Evolutionary conservation across 2,797 vertebrate species (phyloP).

Genomic region (Paedocypris micromegethes): DNA sequence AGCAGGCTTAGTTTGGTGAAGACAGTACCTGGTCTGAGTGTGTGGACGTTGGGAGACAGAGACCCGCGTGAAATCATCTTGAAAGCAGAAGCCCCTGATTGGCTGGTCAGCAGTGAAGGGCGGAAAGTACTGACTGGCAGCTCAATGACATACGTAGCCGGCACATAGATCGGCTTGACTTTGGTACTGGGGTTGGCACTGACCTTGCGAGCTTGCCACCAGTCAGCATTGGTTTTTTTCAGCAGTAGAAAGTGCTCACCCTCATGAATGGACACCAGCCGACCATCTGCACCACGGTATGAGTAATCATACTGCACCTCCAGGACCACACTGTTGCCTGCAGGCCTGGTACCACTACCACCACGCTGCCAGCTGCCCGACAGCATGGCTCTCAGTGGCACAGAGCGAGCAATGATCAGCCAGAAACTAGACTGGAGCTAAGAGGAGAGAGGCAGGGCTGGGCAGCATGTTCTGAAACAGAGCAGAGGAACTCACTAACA

Average conservation of each 20-base stretch:
- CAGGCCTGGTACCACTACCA: conserved; percentile 9
- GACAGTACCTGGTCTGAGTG: background rate
- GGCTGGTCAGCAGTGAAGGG: conserved; percentile 52
- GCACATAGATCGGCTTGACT: conserved; percentile 79
- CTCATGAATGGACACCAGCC: conserved; percentile 75
- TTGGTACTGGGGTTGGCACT: conserved; percentile 60
- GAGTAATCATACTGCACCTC: conserved; percentile 80
- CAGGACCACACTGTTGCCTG: conserved; percentile 66
- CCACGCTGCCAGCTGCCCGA: conserved; percentile 71
- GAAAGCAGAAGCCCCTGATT: conserved; percentile 43
- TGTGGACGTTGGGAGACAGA: conserved; percentile 30
- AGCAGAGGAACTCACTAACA: background rate
- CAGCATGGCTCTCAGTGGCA: conserved; percentile 71
- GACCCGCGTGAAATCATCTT: conserved; percentile 53
- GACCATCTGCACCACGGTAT: conserved; percentile 75
- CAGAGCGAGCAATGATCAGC: conserved; percentile 5
- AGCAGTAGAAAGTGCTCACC: conserved; percentile 83
- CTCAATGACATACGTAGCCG: conserved; percentile 80
- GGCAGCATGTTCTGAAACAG: conserved; percentile 63
- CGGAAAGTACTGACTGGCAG: conserved; percentile 63
- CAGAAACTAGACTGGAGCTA: background rate
- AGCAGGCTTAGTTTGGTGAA: background rate
- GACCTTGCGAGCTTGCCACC: conserved; percentile 85
- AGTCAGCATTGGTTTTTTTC: conserved; percentile 80
- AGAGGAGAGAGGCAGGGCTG: conserved; percentile 7